These are phyloP conservation scores for Emberiza fucata DNA, from an alignment of 2,113 vertebrate species.

Conservation along the genomic window DNA sequence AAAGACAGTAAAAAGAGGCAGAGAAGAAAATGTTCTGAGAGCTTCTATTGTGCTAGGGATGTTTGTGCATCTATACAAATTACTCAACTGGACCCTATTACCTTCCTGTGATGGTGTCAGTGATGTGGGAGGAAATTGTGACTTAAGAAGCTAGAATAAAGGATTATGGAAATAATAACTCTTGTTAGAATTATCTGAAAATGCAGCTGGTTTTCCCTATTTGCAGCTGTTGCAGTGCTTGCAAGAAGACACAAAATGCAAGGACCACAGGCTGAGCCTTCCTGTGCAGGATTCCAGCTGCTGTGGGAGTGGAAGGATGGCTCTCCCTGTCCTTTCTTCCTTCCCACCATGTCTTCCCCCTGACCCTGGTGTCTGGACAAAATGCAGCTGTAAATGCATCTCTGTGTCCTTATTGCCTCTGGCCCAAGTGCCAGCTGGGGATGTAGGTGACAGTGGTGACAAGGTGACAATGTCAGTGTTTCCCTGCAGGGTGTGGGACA, in stretches of 20 bases:
- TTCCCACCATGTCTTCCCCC: neutral
- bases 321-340: neutral
- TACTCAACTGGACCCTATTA: neutral
- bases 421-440: neutral
- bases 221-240: neutral
- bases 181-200: neutral
- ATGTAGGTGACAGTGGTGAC: neutral
- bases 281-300: accelerated
- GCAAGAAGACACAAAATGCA: neutral
- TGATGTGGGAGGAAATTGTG: neutral
- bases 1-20: neutral
- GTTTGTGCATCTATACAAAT: neutral
- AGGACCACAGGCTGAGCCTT: neutral
- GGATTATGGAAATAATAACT: neutral
- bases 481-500: neutral
- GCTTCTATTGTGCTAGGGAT: neutral
- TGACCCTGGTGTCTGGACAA: neutral
- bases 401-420: neutral
- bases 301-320: neutral
- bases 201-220: neutral
- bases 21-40: neutral
- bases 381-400: neutral
- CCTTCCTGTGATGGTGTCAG: neutral
- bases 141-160: neutral
- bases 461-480: neutral